Base-by-base conservation (phyloP, 2,113 vertebrate genomes). In the Erythrocercus mccallii region DNA sequence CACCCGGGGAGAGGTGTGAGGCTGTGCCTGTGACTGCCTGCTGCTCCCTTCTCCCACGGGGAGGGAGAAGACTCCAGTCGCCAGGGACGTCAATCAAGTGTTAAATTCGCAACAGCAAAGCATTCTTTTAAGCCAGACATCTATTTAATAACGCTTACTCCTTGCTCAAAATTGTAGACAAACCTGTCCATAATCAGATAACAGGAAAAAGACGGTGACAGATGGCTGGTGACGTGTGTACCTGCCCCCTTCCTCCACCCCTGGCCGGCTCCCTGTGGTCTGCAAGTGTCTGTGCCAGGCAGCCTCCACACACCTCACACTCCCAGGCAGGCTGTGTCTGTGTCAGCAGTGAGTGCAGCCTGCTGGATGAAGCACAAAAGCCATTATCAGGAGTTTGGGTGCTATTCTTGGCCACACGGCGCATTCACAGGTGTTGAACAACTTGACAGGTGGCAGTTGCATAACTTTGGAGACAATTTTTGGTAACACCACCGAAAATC, bases 151-250 rank as follows among this genome's bases (percentile, higher is more conserved):
- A 70, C 0, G 15, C 92, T 89, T 87, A 77, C 88, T 93, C 80
- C n/a, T 70, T 35, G 83, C 74, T 89, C 31, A 86, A 45, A 93
- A 92, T 76, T 95, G 90, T 72, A 93, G 95, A 91, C 81, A 94
- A 97, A 97, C 95, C 94, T 94, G 92, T 76, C 76, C 50, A 12
- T 15, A 33, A 94, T 95, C 94, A 86, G 92, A 94, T 96, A 95
- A 78, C 54, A 21, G 0, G 17, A 50, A 79, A 51, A 45, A 65
- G 50, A 50, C 11, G 27, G 54, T 88, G 92, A 87, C 91, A 96
- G 88, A 94, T 94, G 90, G 77, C 48, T 94, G 80, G 56, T 90
- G 94, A 96, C 10, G 16, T 81, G 72, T 61, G 68, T 38, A 60
- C 54, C 80, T 95, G 77, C 38, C 61, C 38, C 40, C 56, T 81